Evolutionary conservation across 2,888 invertebrate species (phyloP), one percentile per base, ranked within the genome.

Genomic region (Oasisia sp.): DNA sequence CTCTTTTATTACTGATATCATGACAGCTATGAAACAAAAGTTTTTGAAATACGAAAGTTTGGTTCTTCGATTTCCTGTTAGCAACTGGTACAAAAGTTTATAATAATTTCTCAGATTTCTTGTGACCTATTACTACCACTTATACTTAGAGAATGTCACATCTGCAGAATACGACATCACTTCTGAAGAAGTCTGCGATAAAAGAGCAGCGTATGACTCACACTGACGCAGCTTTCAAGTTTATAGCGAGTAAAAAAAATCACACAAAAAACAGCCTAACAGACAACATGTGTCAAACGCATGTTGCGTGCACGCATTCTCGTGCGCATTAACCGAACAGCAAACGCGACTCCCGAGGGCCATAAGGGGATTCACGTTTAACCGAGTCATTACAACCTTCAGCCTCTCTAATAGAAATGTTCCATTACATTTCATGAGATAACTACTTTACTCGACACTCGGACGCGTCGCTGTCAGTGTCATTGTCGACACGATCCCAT

Each of bases 371-470:
- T 74, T 74, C 74, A 4, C 74, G n/a, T 74, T 74, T 74, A 74
- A 74, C 74, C n/a, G 74, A 74, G 74, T 74, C 74, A 74, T 74
- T 74, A 74, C 74, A 27, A 27, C 74, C 74, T 74, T 74, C 74
- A 74, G 74, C 27, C 74, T 7, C 27, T 4, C 19, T 74, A 74
- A 74, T 74, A 74, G 74, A 74, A 74, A 74, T 74, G 74, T 74
- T 74, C 74, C 74, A 74, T 74, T 74, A 74, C 27, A 74, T 74
- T 74, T 74, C 74, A 74, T 74, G 74, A 74, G 74, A 74, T 74
- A 74, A 74, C 74, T 74, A 74, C 74, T 74, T n/a, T 74, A n/a
- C 74, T 74, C 19, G 27, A 74, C 74, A 74, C 74, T 27, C 74
- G 19, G 74, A 74, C 74, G n/a, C 74, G 74, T 19, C n/a, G 27